Base-by-base conservation (phyloP, 2,888 invertebrate species). In the Drosophila longiperda region DNA sequence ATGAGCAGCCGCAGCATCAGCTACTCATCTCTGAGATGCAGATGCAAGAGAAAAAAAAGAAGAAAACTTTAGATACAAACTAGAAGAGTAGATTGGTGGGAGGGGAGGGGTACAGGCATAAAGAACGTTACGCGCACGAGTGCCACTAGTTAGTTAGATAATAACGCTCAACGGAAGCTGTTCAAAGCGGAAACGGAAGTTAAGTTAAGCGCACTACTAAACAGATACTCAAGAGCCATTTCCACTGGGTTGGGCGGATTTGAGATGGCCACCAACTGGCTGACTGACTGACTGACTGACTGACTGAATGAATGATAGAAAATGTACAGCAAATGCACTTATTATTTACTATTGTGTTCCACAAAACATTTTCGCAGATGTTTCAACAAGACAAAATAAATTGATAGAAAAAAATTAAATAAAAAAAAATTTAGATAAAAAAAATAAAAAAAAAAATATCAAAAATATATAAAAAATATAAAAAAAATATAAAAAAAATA, bases 141-240 rank as follows among this genome's bases (percentile, higher is more conserved):
- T 87, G 89, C 79, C 84, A 87, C 89, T 89, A 87, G 87, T 90
- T 87, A 90, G 89, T 81, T 85, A 87, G 90, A 87, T 87, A 87
- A 87, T 87, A 87, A 89, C 85, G 87, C 90, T 89, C 79, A 90
- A 73, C 90, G 90, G 84, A 89, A 79, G 81, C 86, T 75, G 89
- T 75, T 72, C 79, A 81, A 87, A 90, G 82, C 90, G 90, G 90
- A 87, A 87, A 83, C 87, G 87, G 87, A 87, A 87, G 89, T 87
- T 83, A 83, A 89, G 90, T 83, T 87, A 86, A 86, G 90, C 85
- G 90, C 85, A 90, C 90, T 85, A 79, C 90, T 85, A 89, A 89
- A 82, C 85, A 85, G 90, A 87, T 85, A 85, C 88, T 85, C 80
- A 71, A 73, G 78, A 66, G 55, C 15, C 55, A n/a, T 26, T 26